Percentiles rank a stretch among this genome's conserved stretches.
phyloP scores from a whole-genome alignment of 92 coral and sea anemone genomes.

The Palythoa grandiflora region DNA sequence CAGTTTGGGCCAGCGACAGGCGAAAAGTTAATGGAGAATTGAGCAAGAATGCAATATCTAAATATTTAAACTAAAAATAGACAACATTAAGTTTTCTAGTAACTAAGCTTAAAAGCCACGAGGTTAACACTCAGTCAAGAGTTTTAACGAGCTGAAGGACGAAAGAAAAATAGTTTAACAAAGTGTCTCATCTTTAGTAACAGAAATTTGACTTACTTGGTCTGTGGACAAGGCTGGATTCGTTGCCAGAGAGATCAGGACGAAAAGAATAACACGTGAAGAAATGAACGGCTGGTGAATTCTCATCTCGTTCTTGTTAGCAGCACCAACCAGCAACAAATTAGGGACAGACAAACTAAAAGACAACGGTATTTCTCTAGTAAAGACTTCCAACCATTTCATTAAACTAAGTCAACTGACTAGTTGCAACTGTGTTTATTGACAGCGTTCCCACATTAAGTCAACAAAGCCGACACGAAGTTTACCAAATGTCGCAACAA shows the following conservation, averaged over 20 bases:
- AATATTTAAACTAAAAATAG: no score
- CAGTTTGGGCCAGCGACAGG: no score
- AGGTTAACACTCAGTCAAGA: no score
- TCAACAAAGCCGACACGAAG: constrained; percentile 20
- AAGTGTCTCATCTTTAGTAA: no score
- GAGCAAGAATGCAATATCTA: no score
- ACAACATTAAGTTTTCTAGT: no score
- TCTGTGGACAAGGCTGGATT: background rate
- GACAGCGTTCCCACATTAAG: constrained; percentile 34
- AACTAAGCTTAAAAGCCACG: no score
- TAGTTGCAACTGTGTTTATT: constrained; percentile 9
- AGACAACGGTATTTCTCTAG: background rate
- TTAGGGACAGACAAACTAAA: background rate
- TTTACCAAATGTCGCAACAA: background rate
- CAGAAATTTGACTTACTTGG: background rate
- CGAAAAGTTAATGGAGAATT: no score
- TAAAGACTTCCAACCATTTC: background rate
- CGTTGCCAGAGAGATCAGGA: background rate
- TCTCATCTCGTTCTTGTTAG: background rate
- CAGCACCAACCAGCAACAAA: background rate
- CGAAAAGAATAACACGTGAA: background rate
- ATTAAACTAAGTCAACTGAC: constrained; percentile 4
- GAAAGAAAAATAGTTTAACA: no score
- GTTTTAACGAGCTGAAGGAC: no score
- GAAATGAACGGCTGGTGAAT: background rate